Evolutionary conservation across 2,113 vertebrate genomes (phyloP), one percentile per base, ranked within the genome.

Genomic region (Ophthalmolycus amberensis): DNA sequence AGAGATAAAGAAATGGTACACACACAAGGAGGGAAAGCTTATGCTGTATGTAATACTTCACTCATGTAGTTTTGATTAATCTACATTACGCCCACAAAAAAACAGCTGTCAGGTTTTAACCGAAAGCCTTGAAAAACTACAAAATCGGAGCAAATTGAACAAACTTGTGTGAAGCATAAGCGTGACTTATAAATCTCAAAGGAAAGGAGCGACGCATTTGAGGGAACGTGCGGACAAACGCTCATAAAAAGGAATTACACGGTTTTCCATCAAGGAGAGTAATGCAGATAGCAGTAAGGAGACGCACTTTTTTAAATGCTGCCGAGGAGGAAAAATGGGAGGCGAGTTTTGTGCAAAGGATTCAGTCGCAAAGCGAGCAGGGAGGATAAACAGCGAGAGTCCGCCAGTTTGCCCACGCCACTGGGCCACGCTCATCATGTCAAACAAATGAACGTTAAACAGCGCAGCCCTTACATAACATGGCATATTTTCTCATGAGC

Each of bases 401-500:
- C 40, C 3, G 32, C 62, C 64, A 1, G n/a, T 77, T 71, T 46
- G 71, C 81, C 52, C 76, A 73, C 77, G 66, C 78, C 87, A 75
- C 84, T 71, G 62, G 79, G 73, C 74, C 73, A 76, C 64, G 40
- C 78, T 88, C 86, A 85, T 82, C 87, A 85, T 82, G 88, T 92
- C 89, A 90, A 84, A 83, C 85, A 83, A 92, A 94, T 91, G 75
- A 87, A 89, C 89, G 77, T 68, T 89, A 90, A 89, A 92, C 74
- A 85, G 92, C 89, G 84, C 83, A 42, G 58, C 44, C 22, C 77
- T 94, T 94, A 91, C 63, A 25, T 91, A 94, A 95, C 82, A 34
- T 71, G 60, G 64, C 88, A 92, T 84, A 86, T 89, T 93, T 85
- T 85, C 91, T 93, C 91, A 93, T 93, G 93, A 93, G 84, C 79